These are phyloP conservation scores for Drosophila gunungcola DNA, from an alignment of 1,140 invertebrate species.

Conservation along the genomic window DNA sequence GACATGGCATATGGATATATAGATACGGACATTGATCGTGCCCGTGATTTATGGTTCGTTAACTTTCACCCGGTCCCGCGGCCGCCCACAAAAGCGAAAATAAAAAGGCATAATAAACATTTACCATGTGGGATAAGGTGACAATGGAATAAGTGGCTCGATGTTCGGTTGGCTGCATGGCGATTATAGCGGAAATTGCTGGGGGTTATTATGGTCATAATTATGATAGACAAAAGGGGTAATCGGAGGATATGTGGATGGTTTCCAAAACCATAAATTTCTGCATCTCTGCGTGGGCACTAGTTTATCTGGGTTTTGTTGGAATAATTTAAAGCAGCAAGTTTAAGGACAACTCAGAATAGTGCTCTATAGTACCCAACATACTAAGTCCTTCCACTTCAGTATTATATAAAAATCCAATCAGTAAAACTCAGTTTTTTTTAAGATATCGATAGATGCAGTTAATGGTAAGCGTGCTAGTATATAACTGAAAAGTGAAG, in stretches of 20 bases:
- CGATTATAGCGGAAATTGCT: slow-evolving; percentile 65
- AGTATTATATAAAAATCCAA: not conserved
- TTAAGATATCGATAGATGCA: not conserved
- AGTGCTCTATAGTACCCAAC: no score
- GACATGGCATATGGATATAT: slow-evolving; percentile 55
- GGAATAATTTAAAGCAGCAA: not conserved
- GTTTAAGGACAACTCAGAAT: not conserved
- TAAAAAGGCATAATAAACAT: slow-evolving; percentile 45
- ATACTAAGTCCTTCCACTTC: no score
- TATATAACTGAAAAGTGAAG: not conserved
- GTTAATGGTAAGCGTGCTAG: not conserved
- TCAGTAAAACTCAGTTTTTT: not conserved
- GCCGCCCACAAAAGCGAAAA: slow-evolving; percentile 12
- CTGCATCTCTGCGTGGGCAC: not conserved
- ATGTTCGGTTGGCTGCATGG: slow-evolving; percentile 34
- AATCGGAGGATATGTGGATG: slow-evolving; percentile 17
- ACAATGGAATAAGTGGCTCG: slow-evolving; percentile 60
- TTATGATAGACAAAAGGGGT: slow-evolving; percentile 30
- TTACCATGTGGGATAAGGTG: slow-evolving; percentile 45
- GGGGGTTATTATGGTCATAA: slow-evolving; percentile 60
- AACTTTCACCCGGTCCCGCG: slow-evolving; percentile 22
- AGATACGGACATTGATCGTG: slow-evolving; percentile 62
- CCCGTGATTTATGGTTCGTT: slow-evolving; percentile 66
- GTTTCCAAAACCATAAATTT: slow-evolving; percentile 11
- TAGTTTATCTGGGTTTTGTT: not conserved